Conservation (phyloP, 2,797 vertebrate genomes). For the Vireo griseus region DNA sequence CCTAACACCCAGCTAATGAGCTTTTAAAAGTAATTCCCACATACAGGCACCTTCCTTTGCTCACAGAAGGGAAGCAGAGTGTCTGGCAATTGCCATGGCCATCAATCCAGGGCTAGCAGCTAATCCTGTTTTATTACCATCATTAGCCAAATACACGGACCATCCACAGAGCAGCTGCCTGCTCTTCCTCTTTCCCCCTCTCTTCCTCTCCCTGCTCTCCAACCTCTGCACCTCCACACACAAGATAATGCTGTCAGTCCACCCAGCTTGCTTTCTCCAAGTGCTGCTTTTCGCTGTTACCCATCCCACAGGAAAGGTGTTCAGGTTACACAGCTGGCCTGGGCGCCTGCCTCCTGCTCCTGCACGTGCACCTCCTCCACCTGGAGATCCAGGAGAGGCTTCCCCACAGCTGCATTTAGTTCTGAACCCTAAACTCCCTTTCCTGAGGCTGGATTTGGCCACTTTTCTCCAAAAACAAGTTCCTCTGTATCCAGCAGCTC, state of each 20-base stretch:
- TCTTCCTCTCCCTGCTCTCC: neutral
- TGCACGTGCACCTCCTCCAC: neutral
- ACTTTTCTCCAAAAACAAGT: accelerated
- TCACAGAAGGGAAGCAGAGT: neutral
- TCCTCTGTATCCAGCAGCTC: neutral
- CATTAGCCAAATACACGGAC: neutral
- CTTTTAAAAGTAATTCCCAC: slow-evolving; percentile 16
- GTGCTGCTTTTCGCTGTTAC: neutral
- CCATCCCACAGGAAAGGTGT: neutral
- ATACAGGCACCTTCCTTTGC: neutral
- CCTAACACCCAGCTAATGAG: slow-evolving; percentile 62
- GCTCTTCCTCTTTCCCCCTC: neutral
- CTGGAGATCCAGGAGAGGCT: neutral
- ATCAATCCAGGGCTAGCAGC: slow-evolving; percentile 3
- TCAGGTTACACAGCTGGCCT: neutral
- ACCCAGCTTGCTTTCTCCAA: accelerated
- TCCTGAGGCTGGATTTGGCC: neutral
- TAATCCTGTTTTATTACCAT: slow-evolving; percentile 44
- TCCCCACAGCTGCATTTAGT: neutral
- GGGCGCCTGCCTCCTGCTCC: neutral
- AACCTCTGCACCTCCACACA: neutral
- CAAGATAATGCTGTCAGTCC: neutral
- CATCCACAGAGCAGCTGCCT: neutral
- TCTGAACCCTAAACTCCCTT: neutral
- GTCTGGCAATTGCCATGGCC: neutral